Conservation (phyloP, 2,888 invertebrate species). For the Epistrophe eligans region DNA sequence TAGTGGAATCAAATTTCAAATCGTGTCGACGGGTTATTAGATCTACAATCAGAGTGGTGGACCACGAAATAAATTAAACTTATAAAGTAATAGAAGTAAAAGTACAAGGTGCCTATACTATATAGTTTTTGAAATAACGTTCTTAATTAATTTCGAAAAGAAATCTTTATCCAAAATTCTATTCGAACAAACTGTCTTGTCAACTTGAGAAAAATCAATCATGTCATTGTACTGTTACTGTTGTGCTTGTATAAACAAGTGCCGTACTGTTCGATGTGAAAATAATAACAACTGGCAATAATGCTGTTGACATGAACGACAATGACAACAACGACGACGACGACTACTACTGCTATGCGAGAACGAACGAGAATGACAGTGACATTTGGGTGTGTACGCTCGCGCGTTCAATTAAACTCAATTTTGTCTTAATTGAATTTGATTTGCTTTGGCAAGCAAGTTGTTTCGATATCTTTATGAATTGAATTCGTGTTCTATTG, state of each 20-base stretch:
- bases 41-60: neutral
- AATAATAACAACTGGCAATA: conserved; percentile 14
- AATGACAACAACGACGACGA: neutral
- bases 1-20: conserved; percentile 44
- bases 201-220: conserved; percentile 53
- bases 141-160: conserved; percentile 38
- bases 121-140: neutral
- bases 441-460: conserved; percentile 59
- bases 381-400: conserved; percentile 68
- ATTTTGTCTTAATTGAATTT: conserved; percentile 74
- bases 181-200: conserved; percentile 18
- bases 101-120: neutral
- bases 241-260: conserved; percentile 15
- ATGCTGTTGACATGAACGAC: conserved; percentile 4
- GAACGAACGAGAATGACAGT: neutral
- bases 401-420: conserved; percentile 70
- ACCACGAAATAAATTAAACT: conserved; percentile 22
- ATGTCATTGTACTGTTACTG: conserved; percentile 22
- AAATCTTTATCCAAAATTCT: neutral
- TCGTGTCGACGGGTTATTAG: conserved; percentile 1
- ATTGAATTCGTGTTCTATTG: conserved; percentile 59
- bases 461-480: conserved; percentile 52
- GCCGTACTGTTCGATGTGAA: conserved; percentile 21
- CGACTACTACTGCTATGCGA: neutral
- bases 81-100: neutral